Base-by-base conservation (phyloP, 2,888 invertebrate genomes). In the Philonicus albiceps region DNA sequence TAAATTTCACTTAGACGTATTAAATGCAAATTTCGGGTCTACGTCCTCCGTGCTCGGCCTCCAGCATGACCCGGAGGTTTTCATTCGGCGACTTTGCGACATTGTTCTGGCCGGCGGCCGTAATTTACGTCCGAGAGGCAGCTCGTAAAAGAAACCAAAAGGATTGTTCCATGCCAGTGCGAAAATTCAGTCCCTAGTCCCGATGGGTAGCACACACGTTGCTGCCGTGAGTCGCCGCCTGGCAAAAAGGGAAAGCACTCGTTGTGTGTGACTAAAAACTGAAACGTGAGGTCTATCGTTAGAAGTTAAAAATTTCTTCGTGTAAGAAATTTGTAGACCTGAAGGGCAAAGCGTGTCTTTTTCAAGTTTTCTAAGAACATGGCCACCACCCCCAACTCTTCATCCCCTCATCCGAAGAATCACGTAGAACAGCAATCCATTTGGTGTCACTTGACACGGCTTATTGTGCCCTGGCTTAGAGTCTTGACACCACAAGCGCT, bases 11-110 rank as follows among this genome's bases (percentile, higher is more conserved):
- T 85, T 53, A 55, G 34, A 85, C 37, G 85, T 76, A 85, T 85
- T 85, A 85, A 85, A 85, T 85, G 85, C 53, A 85, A 85, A 85
- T 76, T 85, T 85, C 34, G 53, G 76, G 64, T 84, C 73, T 84
- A 72, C 13, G 80, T 30, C n/a, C 34, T 31, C 16, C 43, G 40
- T 34, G 19, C 13, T 31, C 53, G 6, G 27, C 1, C 3, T 5
- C 1, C 27, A 19, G 19, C 2, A 40, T 11, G 53, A 3, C n/a
- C 34, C 72, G 34, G 64, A 83, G 4, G 22, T 34, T 27, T 43
- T 83, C 64, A 27, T 72, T 83, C 40, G 83, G 6, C 27, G 83
- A 72, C 64, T 83, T 55, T 72, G 22, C 34, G 22, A 16, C 40
- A 31, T 13, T 64, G 22, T 83, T 16, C 64, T 37, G 27, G 40